Evolutionary conservation across 1,140 invertebrate species (phyloP), one percentile per base, ranked within the genome.

Genomic region (Pogonomyrmex californicus): DNA sequence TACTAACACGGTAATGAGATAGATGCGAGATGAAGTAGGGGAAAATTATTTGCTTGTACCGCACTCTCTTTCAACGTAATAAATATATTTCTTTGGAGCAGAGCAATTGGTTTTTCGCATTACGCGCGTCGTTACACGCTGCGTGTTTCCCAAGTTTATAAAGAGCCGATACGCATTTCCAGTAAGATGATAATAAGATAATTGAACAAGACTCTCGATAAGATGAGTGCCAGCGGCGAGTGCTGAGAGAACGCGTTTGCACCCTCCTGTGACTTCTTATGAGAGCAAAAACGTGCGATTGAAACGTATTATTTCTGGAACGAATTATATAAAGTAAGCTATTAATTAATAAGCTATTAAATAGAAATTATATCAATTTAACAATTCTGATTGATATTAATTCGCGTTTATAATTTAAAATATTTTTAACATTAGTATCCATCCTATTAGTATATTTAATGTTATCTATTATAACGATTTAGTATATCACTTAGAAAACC

Each of bases 81-180:
- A 54, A 83, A 83, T 83, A 49, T 44, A 75, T 83, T 83, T 75
- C 79, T 75, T 62, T 73, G n/a, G 54, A 23, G 23, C 49, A n/a
- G 49, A 44, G 68, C 33, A 41, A 14, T 60, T 51, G 47, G 68
- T 83, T 83, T 83, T 83, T 60, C 79, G 30, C 51, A 38, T 83
- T 75, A 81, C n/a, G 47, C 77, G 77, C 49, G 77, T 81, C 62
- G 47, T 81, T 81, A 73, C 79, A 73, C 66, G 54, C 66, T 47
- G 68, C 23, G 23, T 41, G 60, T 60, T 83, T 73, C 41, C 56
- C 79, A 73, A 60, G 38, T n/a, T 75, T 60, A n/a, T 36, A 58
- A 47, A 47, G 66, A 71, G 30, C 54, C 33, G 78, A 49, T 63
- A 62, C 66, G 51, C 66, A 56, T 36, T 83, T 73, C 41, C 41